Evolutionary conservation across 2,797 vertebrate species (phyloP), one percentile per base, ranked within the genome.

Genomic region (Silurus aristotelis): DNA sequence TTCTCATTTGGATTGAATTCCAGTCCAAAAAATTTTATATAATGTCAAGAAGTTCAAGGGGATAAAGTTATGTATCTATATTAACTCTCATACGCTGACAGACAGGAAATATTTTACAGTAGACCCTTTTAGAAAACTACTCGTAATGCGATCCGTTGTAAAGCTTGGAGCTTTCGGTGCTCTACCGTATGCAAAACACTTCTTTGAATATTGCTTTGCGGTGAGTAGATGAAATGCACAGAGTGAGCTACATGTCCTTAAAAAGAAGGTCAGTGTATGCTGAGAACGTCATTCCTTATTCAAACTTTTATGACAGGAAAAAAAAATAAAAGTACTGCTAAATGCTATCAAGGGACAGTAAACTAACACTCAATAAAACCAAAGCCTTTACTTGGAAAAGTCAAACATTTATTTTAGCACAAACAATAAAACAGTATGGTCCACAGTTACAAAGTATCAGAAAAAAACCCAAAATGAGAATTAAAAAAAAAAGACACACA

Each of bases 141-240:
- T 48, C 13, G 20, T 70, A 77, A 61, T 3, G 22, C 19, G 72
- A 58, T 48, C 66, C 7, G 46, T 63, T 31, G 60, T 52, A 25
- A 17, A 38, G 17, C 12, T n/a, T 66, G 48, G 60, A 76, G 76
- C 61, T 58, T 25, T 48, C 67, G 12, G 46, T 38, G n/a, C 19
- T 48, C 61, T 31, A 80, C 70, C 63, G 22, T 68, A 88, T 88
- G 84, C 89, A 90, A 90, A 90, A 43, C 80, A 70, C 14, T 20
- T 5, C 71, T 88, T 90, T 88, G 68, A 70, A 87, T 88, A 73
- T 75, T 72, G 63, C 84, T 71, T 75, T 70, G 17, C 25, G 66
- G 20, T 22, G 61, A 27, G 52, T 38, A 43, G 10, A 56, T 15
- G 20, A 58, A 52, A 15, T 60, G 61, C 25, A 61, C 72, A 2